These are phyloP conservation scores for Balaenoptera acutorostrata DNA, from an alignment of 2,113 vertebrate species.

Conservation along the genomic window DNA sequence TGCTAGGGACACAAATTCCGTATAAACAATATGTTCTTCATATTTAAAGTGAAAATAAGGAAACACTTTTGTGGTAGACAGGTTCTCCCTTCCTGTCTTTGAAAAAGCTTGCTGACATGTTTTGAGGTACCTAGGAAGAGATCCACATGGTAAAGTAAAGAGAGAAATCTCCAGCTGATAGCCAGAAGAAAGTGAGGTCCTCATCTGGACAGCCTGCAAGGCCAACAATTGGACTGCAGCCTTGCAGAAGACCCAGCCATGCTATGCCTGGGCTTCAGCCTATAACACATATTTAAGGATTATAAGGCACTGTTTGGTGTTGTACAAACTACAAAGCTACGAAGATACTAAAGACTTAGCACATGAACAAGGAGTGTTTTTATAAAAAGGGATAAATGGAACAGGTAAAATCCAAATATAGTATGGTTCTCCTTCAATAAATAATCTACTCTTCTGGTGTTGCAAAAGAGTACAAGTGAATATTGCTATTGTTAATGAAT, in stretches of 20 bases:
- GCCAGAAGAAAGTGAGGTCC: neutral
- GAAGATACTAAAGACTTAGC: neutral
- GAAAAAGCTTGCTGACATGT: neutral
- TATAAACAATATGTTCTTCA: neutral
- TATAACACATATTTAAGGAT: neutral
- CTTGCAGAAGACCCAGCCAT: neutral
- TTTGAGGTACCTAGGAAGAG: neutral
- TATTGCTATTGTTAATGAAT: neutral
- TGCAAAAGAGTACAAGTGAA: neutral
- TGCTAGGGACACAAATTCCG: neutral
- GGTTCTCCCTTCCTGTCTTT: neutral
- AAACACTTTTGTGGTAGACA: neutral
- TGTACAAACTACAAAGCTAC: neutral
- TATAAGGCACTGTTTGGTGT: neutral
- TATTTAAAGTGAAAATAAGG: neutral
- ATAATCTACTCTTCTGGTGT: neutral
- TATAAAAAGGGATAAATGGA: neutral
- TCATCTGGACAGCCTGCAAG: neutral
- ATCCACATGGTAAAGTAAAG: neutral
- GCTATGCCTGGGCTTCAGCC: neutral
- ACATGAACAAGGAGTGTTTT: neutral
- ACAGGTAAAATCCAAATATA: neutral
- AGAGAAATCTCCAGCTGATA: neutral
- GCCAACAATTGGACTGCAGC: fast-evolving
- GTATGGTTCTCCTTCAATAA: neutral